phyloP scores from a whole-genome alignment of 2,113 vertebrate genomes.

The Potamarius usumacintae region DNA sequence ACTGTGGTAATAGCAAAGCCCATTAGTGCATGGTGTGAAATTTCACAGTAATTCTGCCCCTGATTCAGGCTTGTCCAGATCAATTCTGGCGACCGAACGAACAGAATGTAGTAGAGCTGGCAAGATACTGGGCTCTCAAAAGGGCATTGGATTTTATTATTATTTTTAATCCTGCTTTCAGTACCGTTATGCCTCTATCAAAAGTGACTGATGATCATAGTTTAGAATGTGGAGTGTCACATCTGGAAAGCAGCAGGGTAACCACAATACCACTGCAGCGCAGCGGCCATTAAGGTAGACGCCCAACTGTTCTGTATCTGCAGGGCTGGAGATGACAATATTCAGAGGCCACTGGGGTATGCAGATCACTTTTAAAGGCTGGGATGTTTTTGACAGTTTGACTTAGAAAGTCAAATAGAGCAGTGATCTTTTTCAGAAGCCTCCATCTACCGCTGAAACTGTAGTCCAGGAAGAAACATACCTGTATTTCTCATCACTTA shows the following conservation, averaged over 20 bases:
- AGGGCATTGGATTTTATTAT: constrained; percentile 27
- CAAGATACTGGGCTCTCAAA: constrained; percentile 2
- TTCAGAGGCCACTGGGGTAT: constrained; percentile 27
- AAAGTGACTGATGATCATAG: constrained; percentile 41
- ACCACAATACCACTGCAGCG: constrained; percentile 25
- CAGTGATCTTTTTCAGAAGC: constrained; percentile 18
- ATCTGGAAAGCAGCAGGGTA: constrained; percentile 51
- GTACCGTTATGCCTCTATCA: constrained; percentile 20
- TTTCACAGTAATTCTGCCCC: constrained; percentile 30
- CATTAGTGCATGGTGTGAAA: constrained; percentile 26
- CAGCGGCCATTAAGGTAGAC: constrained; percentile 33
- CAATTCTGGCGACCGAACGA: constrained; percentile 23
- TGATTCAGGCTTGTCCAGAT: constrained; percentile 29
- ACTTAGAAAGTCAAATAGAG: constrained; percentile 47
- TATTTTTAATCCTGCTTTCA: not conserved
- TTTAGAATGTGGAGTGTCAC: constrained; percentile 28
- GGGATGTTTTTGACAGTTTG: constrained; percentile 40
- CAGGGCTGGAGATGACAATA: constrained; percentile 13
- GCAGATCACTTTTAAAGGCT: constrained; percentile 27
- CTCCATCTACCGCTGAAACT: constrained; percentile 1
- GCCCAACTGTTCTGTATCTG: constrained; percentile 38
- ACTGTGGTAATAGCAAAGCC: constrained; percentile 36
- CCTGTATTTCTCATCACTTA: constrained; percentile 14
- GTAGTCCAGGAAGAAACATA: not conserved
- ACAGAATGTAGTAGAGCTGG: constrained; percentile 14